phyloP scores from a whole-genome alignment of 2,113 vertebrate genomes.

The Scomber japonicus region DNA sequence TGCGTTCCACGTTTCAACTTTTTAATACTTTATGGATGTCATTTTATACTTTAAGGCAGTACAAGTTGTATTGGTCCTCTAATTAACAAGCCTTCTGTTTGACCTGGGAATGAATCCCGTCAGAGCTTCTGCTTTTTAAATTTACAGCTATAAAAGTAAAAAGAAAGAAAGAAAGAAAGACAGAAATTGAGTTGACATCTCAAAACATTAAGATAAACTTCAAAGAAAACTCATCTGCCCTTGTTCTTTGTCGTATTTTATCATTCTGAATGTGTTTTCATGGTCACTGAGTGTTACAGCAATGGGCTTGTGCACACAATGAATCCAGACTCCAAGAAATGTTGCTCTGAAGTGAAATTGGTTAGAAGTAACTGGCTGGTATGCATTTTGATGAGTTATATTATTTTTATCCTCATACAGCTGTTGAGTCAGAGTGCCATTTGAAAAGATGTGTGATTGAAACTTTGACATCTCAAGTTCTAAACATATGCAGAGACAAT shows the following conservation, averaged over 20 bases:
- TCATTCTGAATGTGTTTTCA: background rate
- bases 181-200: too few species aligned
- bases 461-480: constrained; percentile 4
- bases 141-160: background rate
- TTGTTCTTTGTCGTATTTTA: background rate
- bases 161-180: too few species aligned
- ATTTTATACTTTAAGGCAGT: too few species aligned
- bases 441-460: background rate
- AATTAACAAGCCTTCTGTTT: too few species aligned
- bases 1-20: too few species aligned
- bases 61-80: too few species aligned
- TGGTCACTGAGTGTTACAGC: background rate
- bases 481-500: constrained; percentile 23
- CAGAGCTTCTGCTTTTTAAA: background rate
- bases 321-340: background rate
- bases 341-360: background rate
- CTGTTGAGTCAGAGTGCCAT: background rate
- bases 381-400: background rate
- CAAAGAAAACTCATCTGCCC: background rate
- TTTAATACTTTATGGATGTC: too few species aligned
- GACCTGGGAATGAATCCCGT: background rate
- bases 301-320: background rate
- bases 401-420: background rate
- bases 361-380: background rate
- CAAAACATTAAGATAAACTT: background rate